Evolutionary conservation across 2,113 vertebrate genomes (phyloP).

Genomic region (Salminus brasiliensis): DNA sequence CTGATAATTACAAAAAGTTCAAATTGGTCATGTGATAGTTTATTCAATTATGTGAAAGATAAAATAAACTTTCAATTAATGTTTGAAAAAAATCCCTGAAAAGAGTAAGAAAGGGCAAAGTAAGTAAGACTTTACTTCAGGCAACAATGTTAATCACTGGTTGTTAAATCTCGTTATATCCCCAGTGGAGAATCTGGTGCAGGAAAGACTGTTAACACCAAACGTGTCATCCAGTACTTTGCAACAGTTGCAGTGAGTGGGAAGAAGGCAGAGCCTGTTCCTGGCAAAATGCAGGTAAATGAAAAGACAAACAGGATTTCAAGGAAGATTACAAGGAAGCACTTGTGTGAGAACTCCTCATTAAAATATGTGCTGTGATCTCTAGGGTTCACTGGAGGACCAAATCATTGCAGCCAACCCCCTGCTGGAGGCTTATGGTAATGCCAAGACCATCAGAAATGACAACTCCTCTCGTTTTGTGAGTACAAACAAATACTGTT

Average conservation of each 20-base stretch:
- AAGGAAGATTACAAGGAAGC: too few species aligned
- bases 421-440: constrained; percentile 75
- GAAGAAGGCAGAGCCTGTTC: constrained; percentile 5
- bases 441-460: constrained; percentile 66
- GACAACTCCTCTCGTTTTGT: constrained; percentile 79
- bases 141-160: too few species aligned
- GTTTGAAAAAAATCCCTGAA: too few species aligned
- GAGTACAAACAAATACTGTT: constrained; percentile 62
- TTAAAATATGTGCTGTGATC: background rate
- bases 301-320: constrained; percentile 45
- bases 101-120: too few species aligned
- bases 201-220: constrained; percentile 82
- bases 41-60: too few species aligned
- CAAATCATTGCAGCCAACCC: constrained; percentile 60
- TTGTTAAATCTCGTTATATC: too few species aligned
- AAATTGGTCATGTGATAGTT: too few species aligned
- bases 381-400: constrained; percentile 71
- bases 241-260: constrained; percentile 76
- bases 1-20: too few species aligned
- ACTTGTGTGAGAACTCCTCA: background rate
- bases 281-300: constrained; percentile 48
- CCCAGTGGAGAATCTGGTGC: constrained; percentile 78
- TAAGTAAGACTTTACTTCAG: too few species aligned
- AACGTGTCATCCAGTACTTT: constrained; percentile 82
- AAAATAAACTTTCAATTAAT: too few species aligned